A percentile compares a stretch with the other conserved stretches of the same genome.
Conservation (phyloP, 2,113 vertebrate genomes). For the Catagonus wagneri region DNA sequence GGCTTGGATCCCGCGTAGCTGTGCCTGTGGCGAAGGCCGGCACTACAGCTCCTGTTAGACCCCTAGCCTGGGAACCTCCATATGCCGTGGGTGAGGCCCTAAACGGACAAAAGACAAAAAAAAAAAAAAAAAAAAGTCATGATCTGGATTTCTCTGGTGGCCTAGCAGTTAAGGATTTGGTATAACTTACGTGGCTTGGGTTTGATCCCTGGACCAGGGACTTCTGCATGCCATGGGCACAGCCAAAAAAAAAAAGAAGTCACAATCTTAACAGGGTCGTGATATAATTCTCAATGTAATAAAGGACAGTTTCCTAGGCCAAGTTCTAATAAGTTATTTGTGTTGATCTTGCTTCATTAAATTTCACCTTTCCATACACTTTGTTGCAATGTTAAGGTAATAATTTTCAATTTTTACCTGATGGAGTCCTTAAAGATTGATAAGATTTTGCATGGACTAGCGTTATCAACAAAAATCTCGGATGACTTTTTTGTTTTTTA, state of each 20-base stretch:
- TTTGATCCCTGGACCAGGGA: too few species aligned
- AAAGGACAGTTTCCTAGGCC: constrained; percentile 50
- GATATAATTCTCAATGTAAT: constrained; percentile 54
- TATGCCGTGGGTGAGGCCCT: too few species aligned
- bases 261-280: constrained; percentile 65
- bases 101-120: too few species aligned
- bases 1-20: too few species aligned
- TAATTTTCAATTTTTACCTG: constrained; percentile 53
- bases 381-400: constrained; percentile 62
- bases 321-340: constrained; percentile 28
- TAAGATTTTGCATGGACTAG: constrained; percentile 46
- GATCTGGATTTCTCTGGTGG: too few species aligned
- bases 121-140: too few species aligned
- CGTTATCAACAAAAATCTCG: constrained; percentile 32
- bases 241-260: constrained; percentile 7
- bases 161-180: too few species aligned
- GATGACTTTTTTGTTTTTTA: constrained; percentile 12
- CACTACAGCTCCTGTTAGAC: too few species aligned
- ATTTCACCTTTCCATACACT: constrained; percentile 63
- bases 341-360: constrained; percentile 64
- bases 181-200: too few species aligned
- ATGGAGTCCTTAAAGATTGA: constrained; percentile 60
- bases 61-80: too few species aligned
- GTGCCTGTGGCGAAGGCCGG: too few species aligned
- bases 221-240: too few species aligned